These are phyloP conservation scores for Hydraecia micacea DNA, from an alignment of 2,888 invertebrate species.

Conservation along the genomic window DNA sequence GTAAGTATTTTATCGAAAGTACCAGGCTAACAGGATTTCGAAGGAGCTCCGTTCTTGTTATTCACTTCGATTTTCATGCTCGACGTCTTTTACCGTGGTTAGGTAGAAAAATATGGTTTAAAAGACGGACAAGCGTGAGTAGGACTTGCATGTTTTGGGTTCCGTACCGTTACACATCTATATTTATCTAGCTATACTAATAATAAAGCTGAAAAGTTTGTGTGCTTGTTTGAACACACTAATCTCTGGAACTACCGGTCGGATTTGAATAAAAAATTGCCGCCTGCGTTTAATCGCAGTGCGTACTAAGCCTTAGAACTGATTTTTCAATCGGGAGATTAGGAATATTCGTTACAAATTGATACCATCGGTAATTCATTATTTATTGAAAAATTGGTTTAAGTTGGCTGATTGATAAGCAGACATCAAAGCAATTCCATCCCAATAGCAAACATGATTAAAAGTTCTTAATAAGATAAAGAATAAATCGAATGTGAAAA, in stretches of 20 bases:
- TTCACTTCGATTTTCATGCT: not conserved
- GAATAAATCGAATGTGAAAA: not conserved
- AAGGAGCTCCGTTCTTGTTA: not conserved
- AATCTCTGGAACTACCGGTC: no score
- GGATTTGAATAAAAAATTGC: no score
- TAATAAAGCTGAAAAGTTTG: no score
- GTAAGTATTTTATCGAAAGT: conserved; percentile 19
- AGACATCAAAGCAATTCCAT: not conserved
- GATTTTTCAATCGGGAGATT: no score
- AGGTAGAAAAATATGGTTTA: not conserved
- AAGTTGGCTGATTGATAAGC: not conserved
- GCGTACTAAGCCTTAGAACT: no score
- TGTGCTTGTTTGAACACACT: no score
- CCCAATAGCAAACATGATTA: not conserved
- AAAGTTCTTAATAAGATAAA: not conserved
- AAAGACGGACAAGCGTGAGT: not conserved
- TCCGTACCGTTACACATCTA: not conserved
- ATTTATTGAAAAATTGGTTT: not conserved
- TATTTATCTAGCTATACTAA: not conserved
- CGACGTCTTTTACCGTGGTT: not conserved
- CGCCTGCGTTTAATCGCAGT: not conserved
- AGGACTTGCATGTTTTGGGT: not conserved
- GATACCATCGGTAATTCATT: not conserved
- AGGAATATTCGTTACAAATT: not conserved
- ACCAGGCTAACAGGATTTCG: conserved; percentile 21